Evolutionary conservation across 92 coral and sea anemone genomes (phyloP), one percentile per base, ranked within the genome.

Genomic region (Epizoanthus stellaris): DNA sequence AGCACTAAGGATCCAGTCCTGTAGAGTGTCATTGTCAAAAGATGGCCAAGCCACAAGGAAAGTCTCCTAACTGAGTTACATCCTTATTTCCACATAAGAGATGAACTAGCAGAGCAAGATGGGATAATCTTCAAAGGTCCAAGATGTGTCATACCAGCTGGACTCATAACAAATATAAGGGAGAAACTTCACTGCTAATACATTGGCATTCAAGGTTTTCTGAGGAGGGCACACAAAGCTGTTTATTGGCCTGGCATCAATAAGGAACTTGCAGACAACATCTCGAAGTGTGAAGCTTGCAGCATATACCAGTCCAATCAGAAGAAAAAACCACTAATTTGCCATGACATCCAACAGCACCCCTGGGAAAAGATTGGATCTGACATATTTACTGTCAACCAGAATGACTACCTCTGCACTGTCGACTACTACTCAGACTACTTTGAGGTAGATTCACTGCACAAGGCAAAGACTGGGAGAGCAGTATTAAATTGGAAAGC

Each of bases 201-300:
- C 54, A 87, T 71, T 2, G 86, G 86, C 8, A 65, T 80, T 7
- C 86, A 87, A 57, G 86, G 91, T 3, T 88, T 80, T 63, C 73
- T 88, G 13, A 66, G 88, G 57, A 47, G 91, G 58, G 88, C 88
- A 9, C 40, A 75, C 4, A 85, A 88, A 59, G 76, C 43, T n/a
- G 82, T 88, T 11, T 82, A 82, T 58, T 88, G 91, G 88, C 88
- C 88, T 9, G 63, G 68, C 25, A 88, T 88, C 85, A 88, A 88
- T 23, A 68, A 47, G 63, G 87, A 88, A 59, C 36, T 84, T 47
- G 76, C 88, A 12, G 80, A 76, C 64, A 84, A 84, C 81, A 88
- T 84, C 53, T 69, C 49, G 19, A 81, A 75, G 3, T 82, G 87
- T 88, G 91, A 77, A 25, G 71, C 62, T 7, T 88, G 91, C 81